Conservation (phyloP, 2,797 vertebrate genomes). For the Amblyraja radiata region DNA sequence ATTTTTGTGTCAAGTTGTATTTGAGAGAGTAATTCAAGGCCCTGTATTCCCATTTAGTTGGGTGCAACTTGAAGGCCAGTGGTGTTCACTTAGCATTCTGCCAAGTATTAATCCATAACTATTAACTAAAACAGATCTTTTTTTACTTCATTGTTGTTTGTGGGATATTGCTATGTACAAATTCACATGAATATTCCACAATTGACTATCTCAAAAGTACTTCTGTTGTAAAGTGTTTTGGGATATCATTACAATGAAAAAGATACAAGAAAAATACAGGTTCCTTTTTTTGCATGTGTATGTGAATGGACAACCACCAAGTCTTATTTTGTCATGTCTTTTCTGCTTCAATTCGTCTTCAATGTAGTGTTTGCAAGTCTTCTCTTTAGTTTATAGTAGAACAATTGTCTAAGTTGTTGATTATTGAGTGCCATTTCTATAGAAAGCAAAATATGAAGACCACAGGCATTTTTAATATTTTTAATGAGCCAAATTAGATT, state of each 20-base stretch:
- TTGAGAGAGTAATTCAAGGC: not conserved
- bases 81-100: not conserved
- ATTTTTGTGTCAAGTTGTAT: not conserved
- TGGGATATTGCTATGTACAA: not conserved
- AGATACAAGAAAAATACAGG: not conserved
- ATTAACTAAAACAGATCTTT: not conserved
- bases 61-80: not conserved
- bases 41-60: not conserved
- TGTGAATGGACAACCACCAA: not conserved
- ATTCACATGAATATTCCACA: not conserved
- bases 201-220: not conserved
- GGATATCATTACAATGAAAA: not conserved
- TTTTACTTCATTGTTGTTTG: not conserved
- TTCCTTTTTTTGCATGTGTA: not conserved
- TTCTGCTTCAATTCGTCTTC: not conserved
- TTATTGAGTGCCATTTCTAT: not conserved
- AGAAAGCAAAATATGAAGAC: not conserved
- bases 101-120: not conserved
- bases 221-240: not conserved
- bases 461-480: not conserved
- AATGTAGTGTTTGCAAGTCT: not conserved
- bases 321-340: not conserved
- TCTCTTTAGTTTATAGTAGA: not conserved
- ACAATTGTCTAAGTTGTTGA: not conserved
- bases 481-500: not conserved